phyloP scores from a whole-genome alignment of 1,140 invertebrate species.

The Ips nitidus region DNA sequence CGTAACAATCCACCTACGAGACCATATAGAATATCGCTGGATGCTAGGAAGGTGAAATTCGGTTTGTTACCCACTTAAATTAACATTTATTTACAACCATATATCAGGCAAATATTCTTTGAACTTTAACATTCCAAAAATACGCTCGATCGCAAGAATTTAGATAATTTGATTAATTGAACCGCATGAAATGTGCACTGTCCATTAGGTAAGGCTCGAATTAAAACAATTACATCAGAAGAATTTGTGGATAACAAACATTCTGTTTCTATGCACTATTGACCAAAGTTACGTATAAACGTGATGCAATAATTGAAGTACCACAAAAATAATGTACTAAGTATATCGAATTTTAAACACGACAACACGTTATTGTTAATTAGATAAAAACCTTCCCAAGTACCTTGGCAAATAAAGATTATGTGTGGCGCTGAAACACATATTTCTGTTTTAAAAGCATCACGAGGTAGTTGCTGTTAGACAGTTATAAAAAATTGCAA shows the following conservation, averaged over 20 bases:
- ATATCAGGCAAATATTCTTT: no score
- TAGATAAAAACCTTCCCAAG: conserved; percentile 7
- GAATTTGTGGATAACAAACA: not conserved
- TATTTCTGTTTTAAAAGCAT: not conserved
- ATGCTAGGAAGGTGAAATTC: not conserved
- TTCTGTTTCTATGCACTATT: not conserved
- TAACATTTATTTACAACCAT: no score
- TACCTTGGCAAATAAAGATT: not conserved
- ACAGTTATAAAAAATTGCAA: no score
- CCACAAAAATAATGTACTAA: no score
- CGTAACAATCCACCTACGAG: conserved; percentile 35
- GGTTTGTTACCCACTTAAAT: no score
- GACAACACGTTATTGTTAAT: not conserved
- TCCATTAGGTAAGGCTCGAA: not conserved
- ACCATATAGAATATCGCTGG: not conserved
- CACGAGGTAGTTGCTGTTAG: no score
- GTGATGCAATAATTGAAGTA: no score
- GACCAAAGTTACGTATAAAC: not conserved
- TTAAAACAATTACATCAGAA: not conserved
- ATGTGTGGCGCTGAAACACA: conserved; percentile 11
- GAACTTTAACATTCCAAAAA: no score
- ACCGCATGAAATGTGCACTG: not conserved
- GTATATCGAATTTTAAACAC: not conserved
- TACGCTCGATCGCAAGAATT: not conserved
- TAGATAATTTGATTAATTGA: not conserved